Conservation (phyloP, 2,888 invertebrate species). For the Lasiommata megera region DNA sequence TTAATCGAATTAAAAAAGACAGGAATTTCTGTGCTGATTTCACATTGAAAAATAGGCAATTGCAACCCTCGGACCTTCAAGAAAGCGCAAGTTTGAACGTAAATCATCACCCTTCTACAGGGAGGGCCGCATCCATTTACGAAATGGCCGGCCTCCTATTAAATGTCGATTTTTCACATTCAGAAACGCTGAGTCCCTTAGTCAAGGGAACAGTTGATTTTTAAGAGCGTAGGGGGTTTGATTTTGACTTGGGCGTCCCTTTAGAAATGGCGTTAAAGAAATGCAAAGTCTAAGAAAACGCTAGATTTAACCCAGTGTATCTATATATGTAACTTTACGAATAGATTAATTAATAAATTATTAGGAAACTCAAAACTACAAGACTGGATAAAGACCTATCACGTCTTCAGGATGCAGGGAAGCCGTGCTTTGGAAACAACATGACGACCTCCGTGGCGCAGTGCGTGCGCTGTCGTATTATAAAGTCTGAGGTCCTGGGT, state of each 20-base stretch:
- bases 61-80: constrained; percentile 32
- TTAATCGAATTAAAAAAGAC: neutral
- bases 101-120: constrained; percentile 51
- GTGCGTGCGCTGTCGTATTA: too few species aligned
- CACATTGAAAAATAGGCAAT: constrained; percentile 22
- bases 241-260: constrained; percentile 19
- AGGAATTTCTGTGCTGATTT: too few species aligned
- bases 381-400: too few species aligned
- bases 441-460: too few species aligned
- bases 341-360: too few species aligned
- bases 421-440: too few species aligned
- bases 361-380: too few species aligned
- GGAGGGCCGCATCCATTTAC: constrained; percentile 48
- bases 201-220: constrained; percentile 49
- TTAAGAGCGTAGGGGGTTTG: constrained; percentile 30
- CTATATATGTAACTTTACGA: too few species aligned
- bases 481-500: too few species aligned
- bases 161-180: constrained; percentile 77
- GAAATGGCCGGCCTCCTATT: constrained; percentile 69
- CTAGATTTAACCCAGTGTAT: too few species aligned
- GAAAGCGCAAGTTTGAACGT: constrained; percentile 35
- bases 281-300: too few species aligned
- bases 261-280: neutral
- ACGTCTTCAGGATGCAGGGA: too few species aligned
- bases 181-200: constrained; percentile 43